A percentile compares a stretch with the other conserved stretches of the same genome.
phyloP scores from a whole-genome alignment of 2,113 vertebrate genomes.

The Anolis carolinensis region DNA sequence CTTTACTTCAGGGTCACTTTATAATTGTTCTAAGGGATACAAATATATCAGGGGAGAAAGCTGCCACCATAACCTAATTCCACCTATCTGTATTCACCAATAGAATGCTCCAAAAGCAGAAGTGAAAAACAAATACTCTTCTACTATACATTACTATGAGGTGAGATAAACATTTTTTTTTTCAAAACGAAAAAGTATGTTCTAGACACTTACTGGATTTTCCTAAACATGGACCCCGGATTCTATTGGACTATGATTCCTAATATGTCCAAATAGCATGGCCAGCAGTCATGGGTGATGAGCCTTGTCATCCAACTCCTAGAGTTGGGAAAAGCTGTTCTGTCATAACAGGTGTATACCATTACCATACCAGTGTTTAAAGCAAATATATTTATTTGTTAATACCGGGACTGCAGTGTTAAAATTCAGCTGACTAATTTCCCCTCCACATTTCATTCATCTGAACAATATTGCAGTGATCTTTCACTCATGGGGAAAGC shows the following conservation, averaged over 20 bases:
- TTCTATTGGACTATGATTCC: not conserved
- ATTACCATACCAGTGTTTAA: not conserved
- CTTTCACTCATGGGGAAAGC: conserved; percentile 1
- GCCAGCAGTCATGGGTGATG: not conserved
- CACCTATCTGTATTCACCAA: too few species aligned
- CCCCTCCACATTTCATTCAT: conserved; percentile 7
- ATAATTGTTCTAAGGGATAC: too few species aligned
- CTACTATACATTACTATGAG: too few species aligned
- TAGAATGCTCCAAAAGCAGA: too few species aligned
- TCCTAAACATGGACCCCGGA: not conserved
- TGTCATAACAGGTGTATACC: not conserved
- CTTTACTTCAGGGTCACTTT: too few species aligned
- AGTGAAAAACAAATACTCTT: too few species aligned
- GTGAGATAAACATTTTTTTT: too few species aligned
- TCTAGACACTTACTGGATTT: too few species aligned
- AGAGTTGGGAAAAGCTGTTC: not conserved
- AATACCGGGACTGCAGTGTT: not conserved
- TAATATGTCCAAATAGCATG: not conserved
- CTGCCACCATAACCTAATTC: too few species aligned
- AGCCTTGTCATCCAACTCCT: not conserved
- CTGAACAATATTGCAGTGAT: not conserved
- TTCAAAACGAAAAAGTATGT: too few species aligned
- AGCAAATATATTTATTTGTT: not conserved
- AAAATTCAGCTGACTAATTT: not conserved
- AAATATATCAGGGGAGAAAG: too few species aligned